These are phyloP conservation scores for Pangasius macronema DNA, from an alignment of 2,797 vertebrate genomes.

Conservation along the genomic window DNA sequence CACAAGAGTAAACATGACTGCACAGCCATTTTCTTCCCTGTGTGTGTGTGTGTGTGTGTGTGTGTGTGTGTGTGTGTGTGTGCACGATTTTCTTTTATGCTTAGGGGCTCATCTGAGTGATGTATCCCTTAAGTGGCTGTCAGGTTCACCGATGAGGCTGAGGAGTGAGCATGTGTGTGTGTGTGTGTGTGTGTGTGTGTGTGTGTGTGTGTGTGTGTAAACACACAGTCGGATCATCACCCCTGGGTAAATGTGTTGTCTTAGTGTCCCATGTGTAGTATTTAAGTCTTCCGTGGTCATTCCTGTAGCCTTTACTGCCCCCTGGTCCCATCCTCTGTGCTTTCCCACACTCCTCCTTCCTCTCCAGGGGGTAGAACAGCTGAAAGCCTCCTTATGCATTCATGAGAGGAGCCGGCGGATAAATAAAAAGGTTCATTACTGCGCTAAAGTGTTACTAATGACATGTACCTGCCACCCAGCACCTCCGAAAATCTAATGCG, in stretches of 20 bases:
- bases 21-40: constrained; percentile 20
- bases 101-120: constrained; percentile 72
- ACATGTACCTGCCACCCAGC: constrained; percentile 96
- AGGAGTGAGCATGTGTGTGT: constrained; percentile 63
- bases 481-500: constrained; percentile 99
- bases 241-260: constrained; percentile 65
- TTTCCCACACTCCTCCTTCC: constrained; percentile 48
- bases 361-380: constrained; percentile 77
- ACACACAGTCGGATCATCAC: constrained; percentile 79
- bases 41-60: constrained; percentile 21
- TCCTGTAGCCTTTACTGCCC: constrained; percentile 32
- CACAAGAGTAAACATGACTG: constrained; percentile 21
- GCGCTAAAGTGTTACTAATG: constrained; percentile 99
- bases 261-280: constrained; percentile 56
- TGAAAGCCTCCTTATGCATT: constrained; percentile 92
- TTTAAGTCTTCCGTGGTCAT: constrained; percentile 70
- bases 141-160: constrained; percentile 74
- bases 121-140: constrained; percentile 78
- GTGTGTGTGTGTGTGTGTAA: constrained; percentile 78
- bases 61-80: neutral
- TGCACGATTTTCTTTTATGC: constrained; percentile 27
- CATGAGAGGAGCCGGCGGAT: constrained; percentile 90
- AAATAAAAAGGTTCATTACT: constrained; percentile 99
- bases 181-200: constrained; percentile 4
- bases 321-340: neutral